phyloP scores from a whole-genome alignment of 2,113 vertebrate genomes.

The Cyphomyrus plagiostoma region DNA sequence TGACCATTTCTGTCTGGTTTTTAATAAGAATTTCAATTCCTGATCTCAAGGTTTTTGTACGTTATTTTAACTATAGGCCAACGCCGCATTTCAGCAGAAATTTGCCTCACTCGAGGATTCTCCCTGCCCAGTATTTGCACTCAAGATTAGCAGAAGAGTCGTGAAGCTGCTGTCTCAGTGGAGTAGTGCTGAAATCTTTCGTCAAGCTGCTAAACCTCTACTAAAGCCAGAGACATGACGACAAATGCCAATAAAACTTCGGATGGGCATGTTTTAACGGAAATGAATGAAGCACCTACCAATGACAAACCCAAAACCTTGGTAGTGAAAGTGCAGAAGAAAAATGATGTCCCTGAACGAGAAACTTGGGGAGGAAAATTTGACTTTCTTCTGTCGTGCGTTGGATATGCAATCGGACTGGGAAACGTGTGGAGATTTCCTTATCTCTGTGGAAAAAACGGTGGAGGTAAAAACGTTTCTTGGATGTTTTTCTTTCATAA shows the following conservation, averaged over 20 bases:
- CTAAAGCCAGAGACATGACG: conserved; percentile 84
- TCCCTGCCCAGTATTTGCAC: conserved; percentile 42
- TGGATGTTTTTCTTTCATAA: not conserved
- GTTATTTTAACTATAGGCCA: conserved; percentile 44
- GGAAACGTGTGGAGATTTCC: conserved; percentile 98
- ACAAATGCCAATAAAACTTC: conserved; percentile 82
- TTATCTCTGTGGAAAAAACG: conserved; percentile 95
- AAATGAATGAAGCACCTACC: conserved; percentile 82
- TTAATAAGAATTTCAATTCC: not conserved
- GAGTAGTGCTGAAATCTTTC: conserved; percentile 78
- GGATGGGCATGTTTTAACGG: conserved; percentile 87
- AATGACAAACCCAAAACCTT: conserved; percentile 87
- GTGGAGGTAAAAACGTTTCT: conserved; percentile 73
- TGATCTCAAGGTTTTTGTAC: not conserved
- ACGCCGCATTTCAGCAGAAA: conserved; percentile 40
- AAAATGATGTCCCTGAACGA: conserved; percentile 76
- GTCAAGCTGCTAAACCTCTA: conserved; percentile 72
- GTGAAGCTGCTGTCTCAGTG: conserved; percentile 96
- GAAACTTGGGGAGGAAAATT: conserved; percentile 94
- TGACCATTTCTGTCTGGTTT: not conserved
- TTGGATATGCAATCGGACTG: conserved; percentile 96
- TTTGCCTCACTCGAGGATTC: conserved; percentile 45
- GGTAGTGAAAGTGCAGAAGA: conserved; percentile 85
- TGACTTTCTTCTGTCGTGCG: conserved; percentile 97
- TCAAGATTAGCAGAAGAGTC: conserved; percentile 53